Evolutionary conservation across 1,140 invertebrate species (phyloP), one percentile per base, ranked within the genome.

Genomic region (Vanessa atalanta): DNA sequence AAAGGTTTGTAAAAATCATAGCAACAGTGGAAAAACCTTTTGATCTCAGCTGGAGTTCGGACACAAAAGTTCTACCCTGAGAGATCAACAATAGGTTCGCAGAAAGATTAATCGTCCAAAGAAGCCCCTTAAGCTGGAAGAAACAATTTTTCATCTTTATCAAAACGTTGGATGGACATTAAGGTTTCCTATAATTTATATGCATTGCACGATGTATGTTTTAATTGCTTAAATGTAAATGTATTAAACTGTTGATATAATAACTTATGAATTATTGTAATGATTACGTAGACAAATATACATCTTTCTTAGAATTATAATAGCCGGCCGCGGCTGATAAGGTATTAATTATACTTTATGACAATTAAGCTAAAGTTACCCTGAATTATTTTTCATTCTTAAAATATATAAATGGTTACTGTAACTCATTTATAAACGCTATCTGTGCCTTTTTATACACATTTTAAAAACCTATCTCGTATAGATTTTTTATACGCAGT

Each of bases 61-160:
- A 83, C 81, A 89, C 88, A 91, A 91, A 91, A 89, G 86, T 89
- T 86, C 65, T 79, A 76, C 83, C 82, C 85, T 76, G 78, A 71
- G 85, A 83, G 84, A 83, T 83, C 82, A 86, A 91, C 89, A 91
- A 91, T 88, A 88, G 87, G 83, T 86, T 77, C 76, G 80, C 80
- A 78, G 82, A 84, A 91, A 91, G 89, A 91, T 91, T 91, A 89
- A 91, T 91, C 86, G 89, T 86, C 82, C 76, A 79, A 83, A 85
- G 86, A 84, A 88, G 77, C 84, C 85, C 83, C 82, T 81, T 86
- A 90, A 87, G 84, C 85, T 80, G 75, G 65, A 79, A 80, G 79
- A 57, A 83, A 88, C 80, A 89, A 90, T 89, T 91, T 91, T 90
- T 91, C 88, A 91, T 91, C 82, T 90, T 90, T 90, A 91, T 90